Conservation (phyloP, 2,888 invertebrate species). For the Lasioglossum villosulum region DNA sequence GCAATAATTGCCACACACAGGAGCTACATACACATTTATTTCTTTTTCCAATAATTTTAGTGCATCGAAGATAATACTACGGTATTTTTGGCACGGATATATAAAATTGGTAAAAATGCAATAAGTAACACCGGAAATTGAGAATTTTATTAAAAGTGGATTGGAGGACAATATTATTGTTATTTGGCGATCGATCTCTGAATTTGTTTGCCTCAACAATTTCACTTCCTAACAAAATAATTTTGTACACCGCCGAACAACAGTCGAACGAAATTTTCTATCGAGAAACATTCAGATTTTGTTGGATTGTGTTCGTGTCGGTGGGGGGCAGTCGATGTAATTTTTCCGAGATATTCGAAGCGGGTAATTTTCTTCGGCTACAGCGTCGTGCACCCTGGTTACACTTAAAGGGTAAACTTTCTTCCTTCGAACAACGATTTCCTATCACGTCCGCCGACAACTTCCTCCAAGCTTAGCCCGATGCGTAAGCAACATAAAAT, state of each 20-base stretch:
- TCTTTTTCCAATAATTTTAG: neutral
- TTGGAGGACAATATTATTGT: no score
- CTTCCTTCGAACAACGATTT: constrained; percentile 3
- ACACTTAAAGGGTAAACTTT: neutral
- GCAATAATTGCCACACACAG: neutral
- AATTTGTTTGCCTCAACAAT: no score
- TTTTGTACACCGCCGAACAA: no score
- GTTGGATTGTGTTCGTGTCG: neutral
- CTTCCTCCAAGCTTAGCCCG: neutral
- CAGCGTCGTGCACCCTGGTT: neutral
- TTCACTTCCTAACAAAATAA: no score
- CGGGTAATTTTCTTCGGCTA: neutral
- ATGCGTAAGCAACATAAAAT: constrained; percentile 2
- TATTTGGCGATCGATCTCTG: no score
- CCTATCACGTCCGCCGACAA: neutral
- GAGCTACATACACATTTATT: neutral
- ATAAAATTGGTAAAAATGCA: no score
- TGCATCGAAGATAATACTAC: neutral
- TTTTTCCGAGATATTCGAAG: neutral
- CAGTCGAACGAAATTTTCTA: no score
- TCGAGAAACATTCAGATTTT: no score
- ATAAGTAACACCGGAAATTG: no score
- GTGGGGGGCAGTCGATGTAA: neutral
- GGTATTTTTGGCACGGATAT: no score
- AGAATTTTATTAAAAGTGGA: no score